A percentile compares a stretch with the other conserved stretches of the same genome.
phyloP scores from a whole-genome alignment of 2,113 vertebrate species.

The Elaphurus davidianus region DNA sequence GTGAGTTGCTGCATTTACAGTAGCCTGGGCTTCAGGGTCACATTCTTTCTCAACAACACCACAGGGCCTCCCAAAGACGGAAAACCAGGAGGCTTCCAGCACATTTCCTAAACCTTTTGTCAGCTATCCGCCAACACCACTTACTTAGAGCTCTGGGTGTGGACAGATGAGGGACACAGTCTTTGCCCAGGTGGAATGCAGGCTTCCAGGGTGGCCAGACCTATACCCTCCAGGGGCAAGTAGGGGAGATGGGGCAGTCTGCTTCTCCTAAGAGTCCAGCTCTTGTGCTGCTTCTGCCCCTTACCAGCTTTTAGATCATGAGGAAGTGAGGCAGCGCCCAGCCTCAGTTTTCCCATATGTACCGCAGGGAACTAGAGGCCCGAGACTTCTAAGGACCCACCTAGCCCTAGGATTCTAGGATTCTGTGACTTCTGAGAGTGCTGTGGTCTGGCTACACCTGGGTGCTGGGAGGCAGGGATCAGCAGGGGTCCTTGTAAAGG shows the following conservation, averaged over 20 bases:
- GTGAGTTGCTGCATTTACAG: not conserved
- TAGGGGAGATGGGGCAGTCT: not conserved
- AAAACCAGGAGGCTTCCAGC: conserved; percentile 28
- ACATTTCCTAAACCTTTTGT: conserved; percentile 35
- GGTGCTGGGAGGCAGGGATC: not conserved
- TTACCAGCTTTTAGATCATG: not conserved
- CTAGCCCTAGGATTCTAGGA: not conserved
- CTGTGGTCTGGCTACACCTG: not conserved
- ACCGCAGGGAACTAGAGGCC: not conserved
- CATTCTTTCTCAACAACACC: conserved; percentile 5
- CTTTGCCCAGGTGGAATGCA: conserved; percentile 12
- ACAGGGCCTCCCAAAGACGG: conserved; percentile 57
- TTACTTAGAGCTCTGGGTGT: conserved; percentile 57
- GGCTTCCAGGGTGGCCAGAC: not conserved
- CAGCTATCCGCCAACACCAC: conserved; percentile 57
- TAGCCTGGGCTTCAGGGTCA: not conserved
- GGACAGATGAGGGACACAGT: conserved; percentile 17
- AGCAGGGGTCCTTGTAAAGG: not conserved
- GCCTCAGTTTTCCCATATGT: conserved; percentile 5
- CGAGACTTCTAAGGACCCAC: not conserved
- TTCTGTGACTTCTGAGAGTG: not conserved
- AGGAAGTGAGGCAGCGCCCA: not conserved
- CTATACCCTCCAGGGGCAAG: not conserved
- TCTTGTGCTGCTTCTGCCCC: not conserved
- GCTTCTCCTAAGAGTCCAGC: not conserved